Conservation (phyloP, 2,888 invertebrate genomes). For the Hydraecia micacea region DNA sequence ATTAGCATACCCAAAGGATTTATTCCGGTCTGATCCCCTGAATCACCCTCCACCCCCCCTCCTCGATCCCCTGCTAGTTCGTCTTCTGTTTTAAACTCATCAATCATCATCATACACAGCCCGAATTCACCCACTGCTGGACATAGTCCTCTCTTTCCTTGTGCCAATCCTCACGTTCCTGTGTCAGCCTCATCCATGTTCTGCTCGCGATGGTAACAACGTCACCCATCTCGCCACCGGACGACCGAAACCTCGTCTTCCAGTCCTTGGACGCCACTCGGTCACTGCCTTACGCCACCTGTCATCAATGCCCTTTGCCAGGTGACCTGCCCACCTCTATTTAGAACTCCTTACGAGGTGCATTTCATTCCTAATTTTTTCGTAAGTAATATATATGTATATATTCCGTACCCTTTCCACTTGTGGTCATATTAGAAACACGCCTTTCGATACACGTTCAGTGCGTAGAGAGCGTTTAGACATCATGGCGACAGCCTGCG, state of each 20-base stretch:
- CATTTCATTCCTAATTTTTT: background rate
- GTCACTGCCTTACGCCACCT: background rate
- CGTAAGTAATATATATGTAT: no score
- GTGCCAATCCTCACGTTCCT: background rate
- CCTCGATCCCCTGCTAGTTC: no score
- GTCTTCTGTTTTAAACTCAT: no score
- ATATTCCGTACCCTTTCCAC: background rate
- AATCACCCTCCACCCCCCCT: no score
- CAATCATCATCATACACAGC: background rate
- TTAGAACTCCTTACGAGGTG: background rate
- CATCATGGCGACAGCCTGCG: slow-evolving; percentile 46
- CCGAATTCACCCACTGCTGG: background rate
- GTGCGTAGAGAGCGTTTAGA: slow-evolving; percentile 20
- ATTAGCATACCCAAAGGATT: background rate
- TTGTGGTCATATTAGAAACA: background rate
- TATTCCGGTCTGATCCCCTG: no score
- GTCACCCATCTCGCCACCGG: no score
- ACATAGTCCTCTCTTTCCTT: background rate
- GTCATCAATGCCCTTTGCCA: background rate
- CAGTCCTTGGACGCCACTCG: background rate
- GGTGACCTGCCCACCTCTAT: background rate
- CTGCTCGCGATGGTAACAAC: background rate
- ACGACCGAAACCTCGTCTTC: background rate
- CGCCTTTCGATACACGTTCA: background rate
- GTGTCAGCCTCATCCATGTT: background rate